A percentile compares a stretch with the other conserved stretches of the same genome.
These are phyloP conservation scores for Orthonyx spaldingii DNA, from an alignment of 2,113 vertebrate genomes.

Conservation along the genomic window DNA sequence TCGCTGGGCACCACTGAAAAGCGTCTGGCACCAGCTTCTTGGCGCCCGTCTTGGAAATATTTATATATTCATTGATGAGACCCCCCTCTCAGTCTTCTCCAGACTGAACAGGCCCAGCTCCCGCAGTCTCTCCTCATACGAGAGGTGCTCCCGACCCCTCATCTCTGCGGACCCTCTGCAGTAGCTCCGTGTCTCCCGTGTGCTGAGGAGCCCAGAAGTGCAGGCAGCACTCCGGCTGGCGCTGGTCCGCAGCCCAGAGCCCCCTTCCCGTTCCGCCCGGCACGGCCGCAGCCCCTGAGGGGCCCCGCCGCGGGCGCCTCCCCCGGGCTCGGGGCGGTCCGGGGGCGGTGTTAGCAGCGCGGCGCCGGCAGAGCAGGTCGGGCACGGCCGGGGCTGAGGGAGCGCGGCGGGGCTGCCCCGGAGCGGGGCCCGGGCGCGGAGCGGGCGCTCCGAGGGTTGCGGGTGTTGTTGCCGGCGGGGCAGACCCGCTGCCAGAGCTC, in stretches of 20 bases:
- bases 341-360: neutral
- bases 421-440: neutral
- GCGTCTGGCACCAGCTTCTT: neutral
- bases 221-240: accelerated
- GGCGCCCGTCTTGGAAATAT: neutral
- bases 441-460: neutral
- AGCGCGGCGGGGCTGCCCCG: neutral
- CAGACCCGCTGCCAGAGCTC: neutral
- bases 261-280: accelerated
- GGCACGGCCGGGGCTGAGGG: neutral
- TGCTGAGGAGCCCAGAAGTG: neutral
- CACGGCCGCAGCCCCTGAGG: neutral
- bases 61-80: neutral
- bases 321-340: neutral
- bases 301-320: neutral
- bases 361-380: conserved; percentile 39
- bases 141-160: neutral
- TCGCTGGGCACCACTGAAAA: neutral
- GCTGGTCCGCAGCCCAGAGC: neutral
- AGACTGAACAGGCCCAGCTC: neutral
- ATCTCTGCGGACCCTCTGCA: neutral
- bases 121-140: neutral
- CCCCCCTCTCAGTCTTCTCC: neutral
- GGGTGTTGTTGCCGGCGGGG: neutral
- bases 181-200: neutral